Base-by-base conservation (phyloP, 2,888 invertebrate genomes). In the Epistrophe grossulariae region DNA sequence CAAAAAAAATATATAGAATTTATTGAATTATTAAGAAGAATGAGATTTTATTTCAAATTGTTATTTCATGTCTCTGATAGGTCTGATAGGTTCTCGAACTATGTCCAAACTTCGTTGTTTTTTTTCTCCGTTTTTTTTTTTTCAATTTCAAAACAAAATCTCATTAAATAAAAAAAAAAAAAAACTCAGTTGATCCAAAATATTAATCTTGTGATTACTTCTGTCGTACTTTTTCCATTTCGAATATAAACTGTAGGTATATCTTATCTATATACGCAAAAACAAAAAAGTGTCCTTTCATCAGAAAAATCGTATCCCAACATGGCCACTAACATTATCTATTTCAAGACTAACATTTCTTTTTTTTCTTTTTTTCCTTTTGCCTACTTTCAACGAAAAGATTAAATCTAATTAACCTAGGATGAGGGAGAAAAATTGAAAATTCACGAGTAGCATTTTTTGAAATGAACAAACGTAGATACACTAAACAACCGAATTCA, bases 341-440 rank as follows among this genome's bases (percentile, higher is more conserved):
- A 17, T 35, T 70, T 48, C 38, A 2, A 13, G 19, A 35, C 43
- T 19, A 62, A 60, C 3, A 13, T 48, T 62, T 57, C 70, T 2
- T 45, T 35, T 13, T 10, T 6, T 19, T 60, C 11, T 50, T 17
- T 10, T 55, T 28, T 24, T 35, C 11, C 9, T 7, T 35, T 35
- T 35, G 8, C 15, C 7, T 59, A 59, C 45, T 82, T 52, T 82
- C 73, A 50, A 57, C 73, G 15, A 81, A 74, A 70, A 71, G 78
- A 82, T 85, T 82, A 85, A 85, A 85, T 85, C 85, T 85, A 82
- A 85, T 85, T 85, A 85, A 82, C 64, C 82, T 43, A 71, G 66
- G 78, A 85, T 85, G 74, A 82, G 78, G 78, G 70, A 81, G 48
- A 78, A 62, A 70, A 78, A 78, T 78, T 84, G 72, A 82, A 78